Conservation (phyloP, 2,888 invertebrate genomes). For the Nemoura dubitans region DNA sequence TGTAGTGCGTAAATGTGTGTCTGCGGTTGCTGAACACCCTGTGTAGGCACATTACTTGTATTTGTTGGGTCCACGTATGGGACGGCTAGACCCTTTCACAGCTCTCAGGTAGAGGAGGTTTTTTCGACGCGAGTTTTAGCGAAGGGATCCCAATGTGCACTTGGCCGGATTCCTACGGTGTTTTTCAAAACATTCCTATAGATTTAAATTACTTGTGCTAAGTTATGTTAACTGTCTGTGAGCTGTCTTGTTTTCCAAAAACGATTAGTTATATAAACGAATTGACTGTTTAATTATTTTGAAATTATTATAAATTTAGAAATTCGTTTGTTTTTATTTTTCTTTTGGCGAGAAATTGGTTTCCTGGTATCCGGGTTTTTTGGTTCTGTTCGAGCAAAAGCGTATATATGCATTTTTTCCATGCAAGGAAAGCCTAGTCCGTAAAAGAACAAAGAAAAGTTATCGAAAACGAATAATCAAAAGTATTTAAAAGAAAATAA, state of each 20-base stretch:
- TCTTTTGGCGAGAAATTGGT: constrained; percentile 21
- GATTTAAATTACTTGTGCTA: background rate
- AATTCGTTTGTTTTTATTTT: constrained; percentile 13
- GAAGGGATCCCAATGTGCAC: background rate
- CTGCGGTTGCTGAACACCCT: background rate
- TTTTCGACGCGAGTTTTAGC: background rate
- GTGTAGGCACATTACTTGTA: background rate
- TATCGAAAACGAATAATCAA: too few species aligned
- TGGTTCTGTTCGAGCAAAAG: background rate
- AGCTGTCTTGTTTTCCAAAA: background rate
- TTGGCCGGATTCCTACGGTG: background rate
- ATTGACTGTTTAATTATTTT: constrained; percentile 25
- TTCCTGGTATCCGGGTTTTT: background rate
- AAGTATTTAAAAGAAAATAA: too few species aligned
- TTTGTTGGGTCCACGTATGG: too few species aligned
- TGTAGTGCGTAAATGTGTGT: background rate
- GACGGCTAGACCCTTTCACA: background rate
- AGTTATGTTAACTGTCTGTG: background rate
- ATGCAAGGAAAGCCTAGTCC: background rate
- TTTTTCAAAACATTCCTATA: constrained; percentile 12
- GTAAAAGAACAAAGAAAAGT: background rate
- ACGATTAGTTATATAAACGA: background rate
- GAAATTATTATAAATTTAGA: constrained; percentile 3
- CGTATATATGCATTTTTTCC: background rate
- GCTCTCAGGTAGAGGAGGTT: background rate